Percentiles rank a stretch among this genome's conserved stretches.
These are phyloP conservation scores for Oxycera nigricornis DNA, from an alignment of 2,888 invertebrate genomes.

Conservation along the genomic window DNA sequence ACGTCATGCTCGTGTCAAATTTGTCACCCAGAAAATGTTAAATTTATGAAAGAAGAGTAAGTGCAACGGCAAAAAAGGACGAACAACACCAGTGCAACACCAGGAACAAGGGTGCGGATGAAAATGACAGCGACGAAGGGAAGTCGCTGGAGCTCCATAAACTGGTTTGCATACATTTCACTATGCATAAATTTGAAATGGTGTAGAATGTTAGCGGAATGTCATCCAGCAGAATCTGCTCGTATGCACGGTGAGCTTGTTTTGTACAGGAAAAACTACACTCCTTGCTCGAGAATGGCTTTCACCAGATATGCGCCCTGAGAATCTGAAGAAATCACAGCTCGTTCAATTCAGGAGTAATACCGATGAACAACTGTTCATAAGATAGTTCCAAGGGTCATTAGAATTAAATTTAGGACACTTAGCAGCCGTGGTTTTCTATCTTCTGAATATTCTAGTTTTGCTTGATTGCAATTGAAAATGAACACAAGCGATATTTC, in stretches of 20 bases:
- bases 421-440: too few relatives aligned
- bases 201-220: neutral
- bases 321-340: too few relatives aligned
- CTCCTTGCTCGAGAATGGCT: neutral
- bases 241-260: too few relatives aligned
- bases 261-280: neutral
- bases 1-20: conserved; percentile 46
- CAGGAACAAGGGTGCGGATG: neutral
- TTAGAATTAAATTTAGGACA: too few relatives aligned
- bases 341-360: too few relatives aligned
- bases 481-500: neutral
- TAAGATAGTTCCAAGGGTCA: too few relatives aligned
- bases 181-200: conserved; percentile 25
- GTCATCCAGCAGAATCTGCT: neutral
- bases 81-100: neutral
- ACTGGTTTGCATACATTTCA: conserved; percentile 44
- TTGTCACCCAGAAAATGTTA: conserved; percentile 45
- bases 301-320: too few relatives aligned
- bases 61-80: neutral
- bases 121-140: neutral
- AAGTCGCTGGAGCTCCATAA: conserved; percentile 42
- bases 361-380: too few relatives aligned
- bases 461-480: neutral
- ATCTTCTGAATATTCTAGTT: too few relatives aligned
- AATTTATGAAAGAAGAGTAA: conserved; percentile 40